These are phyloP conservation scores for Mustelus asterias DNA, from an alignment of 2,113 vertebrate genomes.

Conservation along the genomic window DNA sequence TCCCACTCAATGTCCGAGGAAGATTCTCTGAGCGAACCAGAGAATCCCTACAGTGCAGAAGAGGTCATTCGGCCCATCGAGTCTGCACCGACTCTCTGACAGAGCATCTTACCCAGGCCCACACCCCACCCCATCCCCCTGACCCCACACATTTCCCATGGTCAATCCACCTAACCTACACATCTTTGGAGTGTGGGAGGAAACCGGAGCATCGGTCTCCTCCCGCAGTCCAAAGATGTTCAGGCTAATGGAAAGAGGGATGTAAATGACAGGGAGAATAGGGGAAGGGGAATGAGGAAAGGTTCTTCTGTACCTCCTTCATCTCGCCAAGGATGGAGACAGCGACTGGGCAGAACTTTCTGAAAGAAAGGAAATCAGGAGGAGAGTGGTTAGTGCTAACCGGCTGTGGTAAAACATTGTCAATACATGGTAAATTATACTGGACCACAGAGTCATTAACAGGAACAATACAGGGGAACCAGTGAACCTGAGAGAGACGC, in stretches of 20 bases:
- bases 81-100: too few species aligned
- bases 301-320: constrained; percentile 64
- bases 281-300: not conserved
- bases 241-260: not conserved
- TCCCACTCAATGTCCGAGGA: not conserved
- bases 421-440: not conserved
- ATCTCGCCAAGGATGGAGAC: constrained; percentile 65
- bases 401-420: not conserved
- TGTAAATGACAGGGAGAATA: not conserved
- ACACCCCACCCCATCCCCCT: too few species aligned
- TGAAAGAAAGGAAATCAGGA: constrained; percentile 49
- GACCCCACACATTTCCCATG: too few species aligned
- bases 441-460: not conserved
- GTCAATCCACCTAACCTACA: too few species aligned
- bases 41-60: too few species aligned
- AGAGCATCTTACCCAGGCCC: too few species aligned
- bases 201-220: too few species aligned
- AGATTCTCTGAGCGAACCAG: not conserved
- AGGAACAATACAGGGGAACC: not conserved
- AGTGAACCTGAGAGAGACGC: not conserved
- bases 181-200: too few species aligned
- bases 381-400: not conserved
- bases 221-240: too few species aligned
- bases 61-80: not conserved
- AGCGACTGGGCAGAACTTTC: constrained; percentile 88